Evolutionary conservation across 2,113 vertebrate genomes (phyloP).

Genomic region (Tauraco erythrolophus): DNA sequence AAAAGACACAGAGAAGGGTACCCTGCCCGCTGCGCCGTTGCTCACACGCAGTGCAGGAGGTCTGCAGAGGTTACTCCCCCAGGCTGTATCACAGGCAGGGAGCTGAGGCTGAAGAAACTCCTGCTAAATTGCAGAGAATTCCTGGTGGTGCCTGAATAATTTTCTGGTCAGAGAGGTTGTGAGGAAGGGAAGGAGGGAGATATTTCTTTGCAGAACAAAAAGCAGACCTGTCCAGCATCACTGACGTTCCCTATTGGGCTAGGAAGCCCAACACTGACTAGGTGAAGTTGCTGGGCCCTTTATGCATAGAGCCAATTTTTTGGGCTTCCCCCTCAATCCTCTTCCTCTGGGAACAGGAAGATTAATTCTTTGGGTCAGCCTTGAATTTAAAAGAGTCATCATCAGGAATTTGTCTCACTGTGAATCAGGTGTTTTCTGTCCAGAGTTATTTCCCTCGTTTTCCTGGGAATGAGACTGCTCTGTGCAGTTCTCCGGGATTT

Average conservation of each 20-base stretch:
- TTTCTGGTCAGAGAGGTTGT: not conserved
- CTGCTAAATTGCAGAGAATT: not conserved
- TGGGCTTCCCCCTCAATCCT: not conserved
- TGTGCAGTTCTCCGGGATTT: not conserved
- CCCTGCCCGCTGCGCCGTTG: fast-evolving
- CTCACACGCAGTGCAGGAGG: not conserved
- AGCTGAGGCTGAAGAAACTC: not conserved
- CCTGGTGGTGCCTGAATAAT: not conserved
- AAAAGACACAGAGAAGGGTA: not conserved
- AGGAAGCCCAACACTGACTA: not conserved
- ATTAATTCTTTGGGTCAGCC: not conserved
- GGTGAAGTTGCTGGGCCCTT: not conserved
- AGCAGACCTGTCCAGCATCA: not conserved
- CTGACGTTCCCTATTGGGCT: not conserved
- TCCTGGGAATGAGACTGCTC: not conserved
- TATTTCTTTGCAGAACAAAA: not conserved
- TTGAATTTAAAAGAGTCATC: not conserved
- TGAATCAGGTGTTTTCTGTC: not conserved
- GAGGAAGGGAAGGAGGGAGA: not conserved
- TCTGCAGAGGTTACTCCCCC: not conserved
- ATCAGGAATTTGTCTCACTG: not conserved
- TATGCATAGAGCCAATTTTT: not conserved
- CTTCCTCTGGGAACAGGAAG: not conserved
- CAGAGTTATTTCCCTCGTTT: not conserved
- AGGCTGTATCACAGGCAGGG: not conserved